phyloP scores from a whole-genome alignment of 2,797 vertebrate genomes.

The Mus caroli region DNA sequence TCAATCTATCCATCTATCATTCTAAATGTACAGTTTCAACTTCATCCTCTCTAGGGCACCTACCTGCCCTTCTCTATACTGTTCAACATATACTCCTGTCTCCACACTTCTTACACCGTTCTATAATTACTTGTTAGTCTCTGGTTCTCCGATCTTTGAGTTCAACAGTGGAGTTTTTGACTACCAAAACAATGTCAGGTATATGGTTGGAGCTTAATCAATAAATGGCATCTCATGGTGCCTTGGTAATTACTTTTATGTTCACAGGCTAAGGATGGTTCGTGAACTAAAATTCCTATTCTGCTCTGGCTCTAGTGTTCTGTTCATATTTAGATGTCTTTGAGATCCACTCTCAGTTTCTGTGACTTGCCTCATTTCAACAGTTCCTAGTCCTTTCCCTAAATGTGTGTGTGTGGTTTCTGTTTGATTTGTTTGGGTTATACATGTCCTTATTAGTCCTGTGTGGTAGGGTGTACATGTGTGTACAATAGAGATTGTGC shows the following conservation, averaged over 20 bases:
- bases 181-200: not conserved
- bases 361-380: slow-evolving; percentile 25
- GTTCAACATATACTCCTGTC: not conserved
- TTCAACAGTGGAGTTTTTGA: slow-evolving; percentile 20
- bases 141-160: not conserved
- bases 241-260: not conserved
- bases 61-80: too few species aligned
- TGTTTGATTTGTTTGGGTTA: slow-evolving; percentile 38
- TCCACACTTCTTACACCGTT: not conserved
- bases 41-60: not conserved
- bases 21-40: not conserved
- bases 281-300: not conserved
- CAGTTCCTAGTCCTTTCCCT: not conserved
- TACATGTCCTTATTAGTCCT: too few species aligned
- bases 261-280: not conserved
- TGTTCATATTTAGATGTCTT: not conserved
- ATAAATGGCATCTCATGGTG: not conserved
- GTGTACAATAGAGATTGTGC: not conserved
- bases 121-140: not conserved
- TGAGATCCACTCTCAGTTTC: not conserved
- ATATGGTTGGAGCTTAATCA: not conserved
- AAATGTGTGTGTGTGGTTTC: slow-evolving; percentile 22
- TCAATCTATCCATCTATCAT: not conserved
- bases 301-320: not conserved
- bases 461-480: not conserved